Evolutionary conservation across 2,797 vertebrate genomes (phyloP).

Genomic region (Menidia menidia): DNA sequence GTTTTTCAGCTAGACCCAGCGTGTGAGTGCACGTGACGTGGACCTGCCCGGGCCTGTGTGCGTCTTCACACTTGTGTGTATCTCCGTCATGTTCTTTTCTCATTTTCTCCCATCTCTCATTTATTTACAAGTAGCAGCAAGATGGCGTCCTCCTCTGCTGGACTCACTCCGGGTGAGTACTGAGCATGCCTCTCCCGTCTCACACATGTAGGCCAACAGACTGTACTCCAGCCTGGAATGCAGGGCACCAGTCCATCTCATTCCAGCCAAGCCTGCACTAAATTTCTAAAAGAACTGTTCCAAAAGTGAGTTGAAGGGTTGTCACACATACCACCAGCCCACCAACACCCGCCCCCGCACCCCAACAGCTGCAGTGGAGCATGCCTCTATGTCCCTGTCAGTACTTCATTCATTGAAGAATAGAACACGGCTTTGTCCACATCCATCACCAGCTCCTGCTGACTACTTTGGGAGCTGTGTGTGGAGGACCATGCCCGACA

Average conservation of each 20-base stretch:
- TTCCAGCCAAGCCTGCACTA: conserved; percentile 49
- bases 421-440: neutral
- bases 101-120: neutral
- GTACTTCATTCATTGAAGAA: neutral
- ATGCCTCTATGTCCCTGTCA: neutral
- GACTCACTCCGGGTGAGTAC: conserved; percentile 6
- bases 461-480: neutral
- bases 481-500: neutral
- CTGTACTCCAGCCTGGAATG: conserved; percentile 59
- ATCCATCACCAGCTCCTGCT: neutral
- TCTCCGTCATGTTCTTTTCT: conserved; percentile 15
- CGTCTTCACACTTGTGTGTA: neutral
- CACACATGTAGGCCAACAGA: conserved; percentile 63
- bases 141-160: neutral
- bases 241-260: conserved; percentile 57
- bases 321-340: conserved; percentile 13
- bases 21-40: conserved; percentile 15
- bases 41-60: neutral
- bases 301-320: conserved; percentile 24
- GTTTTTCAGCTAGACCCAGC: conserved; percentile 18
- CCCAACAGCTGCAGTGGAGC: conserved; percentile 56
- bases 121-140: conserved; percentile 43
- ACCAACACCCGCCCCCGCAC: conserved; percentile 13
- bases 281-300: conserved; percentile 42
- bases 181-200: conserved; percentile 1